Percentiles rank a stretch among this genome's conserved stretches.
Evolutionary conservation across 2,888 invertebrate genomes (phyloP).

Genomic region (Dascillus cervinus): DNA sequence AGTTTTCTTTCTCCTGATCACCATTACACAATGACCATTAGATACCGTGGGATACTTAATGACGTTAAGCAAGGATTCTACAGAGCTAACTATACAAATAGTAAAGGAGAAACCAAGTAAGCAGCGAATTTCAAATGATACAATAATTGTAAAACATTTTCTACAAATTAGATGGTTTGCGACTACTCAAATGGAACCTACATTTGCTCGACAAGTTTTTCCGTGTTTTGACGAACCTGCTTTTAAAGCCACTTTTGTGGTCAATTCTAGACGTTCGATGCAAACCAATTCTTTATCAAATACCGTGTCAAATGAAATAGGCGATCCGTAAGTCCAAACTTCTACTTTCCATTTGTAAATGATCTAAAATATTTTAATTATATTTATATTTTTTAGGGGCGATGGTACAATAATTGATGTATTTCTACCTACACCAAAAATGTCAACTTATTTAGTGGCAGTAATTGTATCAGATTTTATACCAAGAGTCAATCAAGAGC

Average conservation of each 20-base stretch:
- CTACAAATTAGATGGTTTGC: conserved; percentile 33
- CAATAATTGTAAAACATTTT: neutral
- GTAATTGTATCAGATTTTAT: conserved; percentile 60
- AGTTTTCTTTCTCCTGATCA: too few species aligned
- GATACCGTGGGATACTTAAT: conserved; percentile 24
- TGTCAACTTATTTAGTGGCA: conserved; percentile 78
- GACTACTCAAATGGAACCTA: conserved; percentile 59
- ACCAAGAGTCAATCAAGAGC: neutral
- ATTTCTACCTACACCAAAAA: conserved; percentile 50
- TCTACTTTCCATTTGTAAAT: too few species aligned
- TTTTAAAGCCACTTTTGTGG: conserved; percentile 33
- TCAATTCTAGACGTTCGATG: conserved; percentile 39
- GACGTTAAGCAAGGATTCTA: conserved; percentile 43
- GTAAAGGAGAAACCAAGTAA: conserved; percentile 15
- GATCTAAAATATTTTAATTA: too few species aligned
- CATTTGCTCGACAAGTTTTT: conserved; percentile 58
- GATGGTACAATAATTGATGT: too few species aligned
- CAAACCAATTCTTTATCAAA: too few species aligned
- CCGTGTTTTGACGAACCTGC: conserved; percentile 67
- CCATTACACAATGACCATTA: too few species aligned
- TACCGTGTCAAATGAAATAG: too few species aligned
- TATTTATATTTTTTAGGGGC: too few species aligned
- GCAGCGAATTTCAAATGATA: conserved; percentile 1
- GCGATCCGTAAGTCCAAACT: too few species aligned
- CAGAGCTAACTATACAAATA: conserved; percentile 37